Percentiles rank a stretch among this genome's conserved stretches.
Conservation (phyloP, 1,140 invertebrate genomes). For the Gerris buenoi region DNA sequence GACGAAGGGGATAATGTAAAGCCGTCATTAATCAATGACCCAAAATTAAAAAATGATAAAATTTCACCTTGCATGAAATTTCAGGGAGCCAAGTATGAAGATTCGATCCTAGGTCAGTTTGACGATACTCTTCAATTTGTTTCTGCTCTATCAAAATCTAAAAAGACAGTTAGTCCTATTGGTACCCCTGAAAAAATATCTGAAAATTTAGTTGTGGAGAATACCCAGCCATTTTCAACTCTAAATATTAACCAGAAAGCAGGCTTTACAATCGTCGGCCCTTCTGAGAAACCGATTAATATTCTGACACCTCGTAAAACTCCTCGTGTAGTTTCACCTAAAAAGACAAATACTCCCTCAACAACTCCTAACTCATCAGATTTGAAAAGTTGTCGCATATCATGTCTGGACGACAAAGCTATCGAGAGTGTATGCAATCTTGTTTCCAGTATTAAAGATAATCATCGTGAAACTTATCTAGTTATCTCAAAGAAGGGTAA, state of each 20-base stretch:
- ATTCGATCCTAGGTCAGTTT: conserved; percentile 14
- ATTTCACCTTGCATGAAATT: no score
- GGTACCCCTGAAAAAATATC: conserved; percentile 7
- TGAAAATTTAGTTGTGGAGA: no score
- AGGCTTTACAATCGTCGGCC: background rate
- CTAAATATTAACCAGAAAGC: background rate
- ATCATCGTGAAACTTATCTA: no score
- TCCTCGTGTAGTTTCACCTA: background rate
- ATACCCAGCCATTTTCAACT: no score
- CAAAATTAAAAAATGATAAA: no score
- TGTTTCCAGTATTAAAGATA: background rate
- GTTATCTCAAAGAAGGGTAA: no score
- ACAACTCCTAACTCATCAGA: background rate
- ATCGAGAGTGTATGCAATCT: background rate
- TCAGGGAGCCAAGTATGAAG: conserved; percentile 9
- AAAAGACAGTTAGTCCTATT: conserved; percentile 10
- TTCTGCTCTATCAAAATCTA: conserved; percentile 8
- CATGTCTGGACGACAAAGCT: background rate
- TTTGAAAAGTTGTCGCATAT: background rate
- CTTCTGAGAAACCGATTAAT: background rate
- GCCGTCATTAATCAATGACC: no score
- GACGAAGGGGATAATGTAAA: background rate
- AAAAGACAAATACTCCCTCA: background rate
- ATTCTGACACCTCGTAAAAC: background rate
- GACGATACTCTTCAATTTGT: conserved; percentile 14